phyloP scores from a whole-genome alignment of 2,888 invertebrate genomes.

The Ceriagrion tenellum region DNA sequence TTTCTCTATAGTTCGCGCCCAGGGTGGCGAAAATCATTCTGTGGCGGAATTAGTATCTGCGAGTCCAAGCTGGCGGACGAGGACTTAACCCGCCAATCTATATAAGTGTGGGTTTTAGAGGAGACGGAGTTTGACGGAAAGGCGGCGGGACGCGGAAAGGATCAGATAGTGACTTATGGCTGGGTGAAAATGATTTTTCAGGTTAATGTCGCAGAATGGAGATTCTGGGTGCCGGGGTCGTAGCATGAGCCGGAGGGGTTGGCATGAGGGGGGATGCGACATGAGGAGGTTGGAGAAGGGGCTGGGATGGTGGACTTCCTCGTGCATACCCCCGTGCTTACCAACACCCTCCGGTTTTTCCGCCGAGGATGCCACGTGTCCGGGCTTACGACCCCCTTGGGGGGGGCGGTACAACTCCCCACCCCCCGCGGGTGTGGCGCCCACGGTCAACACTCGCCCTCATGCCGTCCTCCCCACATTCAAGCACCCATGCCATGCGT shows the following conservation, averaged over 20 bases:
- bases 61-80: no score
- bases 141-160: background rate
- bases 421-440: constrained; percentile 74
- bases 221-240: background rate
- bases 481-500: constrained; percentile 69
- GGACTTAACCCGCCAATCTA: no score
- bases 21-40: no score
- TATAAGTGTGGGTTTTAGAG: no score
- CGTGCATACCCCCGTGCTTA: background rate
- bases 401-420: constrained; percentile 70
- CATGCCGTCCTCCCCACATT: constrained; percentile 76
- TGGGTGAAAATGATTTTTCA: background rate
- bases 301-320: constrained; percentile 67
- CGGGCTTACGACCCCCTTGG: constrained; percentile 76
- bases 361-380: constrained; percentile 74
- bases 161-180: background rate
- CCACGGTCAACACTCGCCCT: constrained; percentile 73
- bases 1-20: no score
- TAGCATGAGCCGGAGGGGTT: background rate
- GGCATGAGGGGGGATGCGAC: background rate
- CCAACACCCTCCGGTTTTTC: background rate
- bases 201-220: background rate
- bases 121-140: background rate
- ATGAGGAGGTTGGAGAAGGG: constrained; percentile 69
- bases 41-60: no score